These are phyloP conservation scores for Haemorhous mexicanus DNA, from an alignment of 2,113 vertebrate species.

Conservation along the genomic window DNA sequence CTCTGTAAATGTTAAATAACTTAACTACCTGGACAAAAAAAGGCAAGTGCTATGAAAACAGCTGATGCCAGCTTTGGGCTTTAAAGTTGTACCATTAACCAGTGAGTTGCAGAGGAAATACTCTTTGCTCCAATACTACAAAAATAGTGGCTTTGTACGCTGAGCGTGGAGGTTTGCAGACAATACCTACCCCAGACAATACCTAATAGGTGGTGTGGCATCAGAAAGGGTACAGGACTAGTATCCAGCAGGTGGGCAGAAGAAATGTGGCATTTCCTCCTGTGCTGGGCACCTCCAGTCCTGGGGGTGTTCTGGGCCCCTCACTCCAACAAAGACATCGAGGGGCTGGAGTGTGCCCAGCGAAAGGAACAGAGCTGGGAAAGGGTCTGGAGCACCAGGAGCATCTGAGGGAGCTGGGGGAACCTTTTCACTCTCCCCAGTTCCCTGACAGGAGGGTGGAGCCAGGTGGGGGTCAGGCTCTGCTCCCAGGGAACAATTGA, in stretches of 20 bases:
- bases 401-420: not conserved
- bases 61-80: not conserved
- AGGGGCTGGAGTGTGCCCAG: not conserved
- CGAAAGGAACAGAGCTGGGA: not conserved
- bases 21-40: not conserved
- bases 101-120: not conserved
- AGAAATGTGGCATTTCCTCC: not conserved
- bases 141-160: not conserved
- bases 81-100: not conserved
- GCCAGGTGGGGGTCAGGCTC: fast-evolving
- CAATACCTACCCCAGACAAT: not conserved
- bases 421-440: not conserved
- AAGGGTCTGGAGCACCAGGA: not conserved
- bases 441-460: not conserved
- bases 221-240: not conserved
- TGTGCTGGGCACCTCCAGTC: not conserved
- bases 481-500: not conserved
- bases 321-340: not conserved
- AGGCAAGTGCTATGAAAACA: not conserved
- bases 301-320: not conserved
- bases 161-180: not conserved
- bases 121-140: not conserved
- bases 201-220: not conserved
- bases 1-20: not conserved
- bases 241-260: not conserved